Base-by-base conservation (phyloP, 2,888 invertebrate species). In the Drosophila mulleri region DNA sequence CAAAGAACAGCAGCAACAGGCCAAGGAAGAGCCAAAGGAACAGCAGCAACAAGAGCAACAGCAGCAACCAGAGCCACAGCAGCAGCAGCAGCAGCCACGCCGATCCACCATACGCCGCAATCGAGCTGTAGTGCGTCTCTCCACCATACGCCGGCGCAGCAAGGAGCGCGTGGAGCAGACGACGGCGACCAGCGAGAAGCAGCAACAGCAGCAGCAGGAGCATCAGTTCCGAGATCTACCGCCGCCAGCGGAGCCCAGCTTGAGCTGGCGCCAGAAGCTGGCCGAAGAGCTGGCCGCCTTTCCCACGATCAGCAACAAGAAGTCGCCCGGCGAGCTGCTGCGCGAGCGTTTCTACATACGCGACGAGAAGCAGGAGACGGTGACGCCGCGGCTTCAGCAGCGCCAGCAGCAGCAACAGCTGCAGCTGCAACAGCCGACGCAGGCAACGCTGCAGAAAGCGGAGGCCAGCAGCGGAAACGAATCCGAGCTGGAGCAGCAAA, bases 51-150 rank as follows among this genome's bases (percentile, higher is more conserved):
- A 66, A 20, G 42, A 58, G 35, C 60, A 48, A 23, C 20, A 66
- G 29, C 45, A 58, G 20, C 48, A 56, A 92, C 85, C 83, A 0
- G 54, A 29, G 35, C 68, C 16, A 29, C 60, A 58, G 92, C 93
- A 83, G 0, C 56, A 41, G 16, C 71, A 60, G n/a, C 67, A 63
- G 91, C 93, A 84, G 2, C 65, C 93, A 93, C 54, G 94, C 68
- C 93, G 94, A 66, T 94, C 94, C 68, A 94, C 95, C 0, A 96
- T 97, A 78, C 95, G 95, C 87, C 94, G 97, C 14, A 96, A 96
- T 70, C 94, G 97, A 41, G 94, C 96, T 1, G 96, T 96, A 23
- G 96, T 97, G 12, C 94, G 97, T 60, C 93, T 97, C 45, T 95
- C 96, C 75, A 96, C 96, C 1, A 94, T 96, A 82, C 92, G 92